These are phyloP conservation scores for Suncus etruscus DNA, from an alignment of 2,113 vertebrate species.

Conservation along the genomic window DNA sequence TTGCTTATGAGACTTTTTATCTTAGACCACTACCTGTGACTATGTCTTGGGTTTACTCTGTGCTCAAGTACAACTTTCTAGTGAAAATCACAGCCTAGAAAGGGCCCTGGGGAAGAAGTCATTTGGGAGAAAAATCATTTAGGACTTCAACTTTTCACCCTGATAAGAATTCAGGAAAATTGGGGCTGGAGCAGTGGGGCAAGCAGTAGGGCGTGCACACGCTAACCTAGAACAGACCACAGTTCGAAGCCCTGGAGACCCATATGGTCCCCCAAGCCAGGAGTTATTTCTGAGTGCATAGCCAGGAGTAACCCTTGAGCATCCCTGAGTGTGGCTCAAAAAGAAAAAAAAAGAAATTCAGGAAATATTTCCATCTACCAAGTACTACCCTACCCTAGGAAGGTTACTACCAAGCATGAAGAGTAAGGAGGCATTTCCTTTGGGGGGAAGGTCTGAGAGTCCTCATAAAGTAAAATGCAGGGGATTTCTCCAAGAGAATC, in stretches of 20 bases:
- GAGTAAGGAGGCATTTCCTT: neutral
- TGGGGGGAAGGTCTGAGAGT: neutral
- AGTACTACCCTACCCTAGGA: no score
- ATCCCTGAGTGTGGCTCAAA: no score
- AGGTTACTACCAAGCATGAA: neutral
- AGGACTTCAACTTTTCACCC: neutral
- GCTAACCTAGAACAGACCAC: no score
- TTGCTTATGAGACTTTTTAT: neutral
- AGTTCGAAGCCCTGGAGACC: no score
- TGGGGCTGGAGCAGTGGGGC: no score
- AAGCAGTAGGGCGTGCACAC: no score
- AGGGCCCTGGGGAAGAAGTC: no score
- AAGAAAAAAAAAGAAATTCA: no score
- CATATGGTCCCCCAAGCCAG: no score
- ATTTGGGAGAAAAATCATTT: neutral
- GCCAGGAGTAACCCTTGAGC: no score
- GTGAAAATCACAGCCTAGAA: neutral
- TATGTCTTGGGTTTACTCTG: slow-evolving; percentile 2
- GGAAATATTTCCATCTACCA: no score
- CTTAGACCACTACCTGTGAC: neutral
- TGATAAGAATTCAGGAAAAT: neutral
- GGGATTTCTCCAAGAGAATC: neutral
- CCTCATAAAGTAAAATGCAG: neutral
- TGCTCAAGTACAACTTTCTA: neutral
- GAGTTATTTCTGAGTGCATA: no score